Percentiles rank a stretch among this genome's conserved stretches.
These are phyloP conservation scores for Ifrita kowaldi DNA, from an alignment of 2,113 vertebrate species.

Conservation along the genomic window DNA sequence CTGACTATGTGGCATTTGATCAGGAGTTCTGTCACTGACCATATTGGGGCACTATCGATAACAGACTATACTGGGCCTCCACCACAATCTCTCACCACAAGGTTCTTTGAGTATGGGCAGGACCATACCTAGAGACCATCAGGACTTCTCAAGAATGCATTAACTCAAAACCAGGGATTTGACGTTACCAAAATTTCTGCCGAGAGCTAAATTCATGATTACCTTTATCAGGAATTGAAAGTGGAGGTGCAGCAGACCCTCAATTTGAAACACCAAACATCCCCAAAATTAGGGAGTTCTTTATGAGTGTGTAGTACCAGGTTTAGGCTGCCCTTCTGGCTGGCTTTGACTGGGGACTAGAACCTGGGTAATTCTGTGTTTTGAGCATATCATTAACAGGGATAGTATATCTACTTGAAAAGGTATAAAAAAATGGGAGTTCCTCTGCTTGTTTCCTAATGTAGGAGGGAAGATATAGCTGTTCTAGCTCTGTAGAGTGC, in stretches of 20 bases:
- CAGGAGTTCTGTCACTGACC: neutral
- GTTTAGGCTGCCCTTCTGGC: neutral
- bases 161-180: neutral
- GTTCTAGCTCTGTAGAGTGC: neutral
- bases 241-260: neutral
- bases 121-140: neutral
- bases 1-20: neutral
- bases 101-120: neutral
- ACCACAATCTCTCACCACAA: neutral
- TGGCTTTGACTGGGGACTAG: neutral
- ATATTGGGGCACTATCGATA: accelerated
- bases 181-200: neutral
- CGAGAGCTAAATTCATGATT: neutral
- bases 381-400: neutral
- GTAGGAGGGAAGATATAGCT: neutral
- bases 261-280: neutral
- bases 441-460: neutral
- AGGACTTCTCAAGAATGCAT: neutral
- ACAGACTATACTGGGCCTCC: neutral
- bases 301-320: neutral
- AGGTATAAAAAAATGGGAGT: neutral
- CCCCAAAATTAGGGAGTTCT: neutral
- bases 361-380: neutral
- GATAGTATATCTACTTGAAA: neutral
- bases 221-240: neutral